phyloP scores from a whole-genome alignment of 2,797 vertebrate species.

The Sebastes minor region DNA sequence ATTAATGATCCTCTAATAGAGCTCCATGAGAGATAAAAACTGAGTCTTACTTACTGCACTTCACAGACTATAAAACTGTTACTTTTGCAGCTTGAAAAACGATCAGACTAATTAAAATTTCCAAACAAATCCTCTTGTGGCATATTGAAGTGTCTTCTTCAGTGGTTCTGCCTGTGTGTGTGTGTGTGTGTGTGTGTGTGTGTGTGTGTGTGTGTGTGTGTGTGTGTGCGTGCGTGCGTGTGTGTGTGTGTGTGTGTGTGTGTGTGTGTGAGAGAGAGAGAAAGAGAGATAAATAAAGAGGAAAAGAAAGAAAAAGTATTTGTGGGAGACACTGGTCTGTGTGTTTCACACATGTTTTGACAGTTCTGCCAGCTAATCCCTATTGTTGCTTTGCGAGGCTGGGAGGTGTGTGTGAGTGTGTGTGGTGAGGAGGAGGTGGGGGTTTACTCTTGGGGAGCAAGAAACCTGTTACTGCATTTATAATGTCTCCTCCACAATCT shows the following conservation, averaged over 20 bases:
- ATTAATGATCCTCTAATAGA: neutral
- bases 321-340: slow-evolving; percentile 33
- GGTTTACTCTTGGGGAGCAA: neutral
- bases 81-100: neutral
- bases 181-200: neutral
- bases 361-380: slow-evolving; percentile 63
- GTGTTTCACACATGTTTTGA: slow-evolving; percentile 60
- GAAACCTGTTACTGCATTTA: slow-evolving; percentile 27
- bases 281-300: neutral
- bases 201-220: neutral
- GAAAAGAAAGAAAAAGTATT: slow-evolving; percentile 10
- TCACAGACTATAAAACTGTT: neutral
- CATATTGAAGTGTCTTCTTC: neutral
- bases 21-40: neutral
- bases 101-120: neutral
- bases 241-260: neutral
- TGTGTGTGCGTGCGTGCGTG: neutral
- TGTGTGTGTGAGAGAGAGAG: neutral
- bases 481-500: slow-evolving; percentile 1
- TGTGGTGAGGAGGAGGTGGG: slow-evolving; percentile 12
- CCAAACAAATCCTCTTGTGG: neutral
- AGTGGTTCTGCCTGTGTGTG: neutral
- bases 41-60: neutral
- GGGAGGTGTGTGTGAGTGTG: slow-evolving; percentile 13
- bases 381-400: slow-evolving; percentile 35